A percentile compares a stretch with the other conserved stretches of the same genome.
phyloP scores from a whole-genome alignment of 2,113 vertebrate genomes.

The Melanerpes formicivorus region DNA sequence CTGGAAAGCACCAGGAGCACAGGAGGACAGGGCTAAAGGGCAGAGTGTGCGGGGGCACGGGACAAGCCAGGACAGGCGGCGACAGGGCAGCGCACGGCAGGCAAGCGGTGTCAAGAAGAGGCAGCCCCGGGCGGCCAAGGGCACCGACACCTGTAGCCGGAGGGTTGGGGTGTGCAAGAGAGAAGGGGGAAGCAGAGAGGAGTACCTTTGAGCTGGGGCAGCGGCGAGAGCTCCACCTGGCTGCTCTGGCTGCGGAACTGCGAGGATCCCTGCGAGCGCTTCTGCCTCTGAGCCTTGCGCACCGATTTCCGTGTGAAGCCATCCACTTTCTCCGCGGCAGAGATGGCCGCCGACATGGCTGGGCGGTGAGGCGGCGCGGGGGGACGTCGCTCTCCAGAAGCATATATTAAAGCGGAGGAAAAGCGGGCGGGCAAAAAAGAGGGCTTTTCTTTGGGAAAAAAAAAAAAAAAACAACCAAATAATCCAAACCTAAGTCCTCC shows the following conservation, averaged over 20 bases:
- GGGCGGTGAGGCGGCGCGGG: constrained; percentile 26
- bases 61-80: background rate
- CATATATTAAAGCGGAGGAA: constrained; percentile 46
- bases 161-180: background rate
- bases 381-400: constrained; percentile 41
- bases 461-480: background rate
- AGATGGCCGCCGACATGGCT: constrained; percentile 85
- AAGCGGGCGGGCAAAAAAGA: background rate
- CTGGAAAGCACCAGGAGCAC: background rate
- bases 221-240: constrained; percentile 87
- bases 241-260: constrained; percentile 90
- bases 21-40: background rate
- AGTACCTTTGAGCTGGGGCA: constrained; percentile 95
- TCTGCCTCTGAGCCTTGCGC: constrained; percentile 94
- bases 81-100: background rate
- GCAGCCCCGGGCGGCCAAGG: background rate
- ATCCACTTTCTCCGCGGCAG: constrained; percentile 97
- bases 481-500: background rate
- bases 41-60: background rate
- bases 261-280: constrained; percentile 92
- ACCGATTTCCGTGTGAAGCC: constrained; percentile 97
- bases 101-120: background rate
- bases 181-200: background rate
- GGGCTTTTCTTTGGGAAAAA: background rate
- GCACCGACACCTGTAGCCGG: constrained; percentile 39